Evolutionary conservation across 2,113 vertebrate genomes (phyloP).

Genomic region (Percopsis transmontana): DNA sequence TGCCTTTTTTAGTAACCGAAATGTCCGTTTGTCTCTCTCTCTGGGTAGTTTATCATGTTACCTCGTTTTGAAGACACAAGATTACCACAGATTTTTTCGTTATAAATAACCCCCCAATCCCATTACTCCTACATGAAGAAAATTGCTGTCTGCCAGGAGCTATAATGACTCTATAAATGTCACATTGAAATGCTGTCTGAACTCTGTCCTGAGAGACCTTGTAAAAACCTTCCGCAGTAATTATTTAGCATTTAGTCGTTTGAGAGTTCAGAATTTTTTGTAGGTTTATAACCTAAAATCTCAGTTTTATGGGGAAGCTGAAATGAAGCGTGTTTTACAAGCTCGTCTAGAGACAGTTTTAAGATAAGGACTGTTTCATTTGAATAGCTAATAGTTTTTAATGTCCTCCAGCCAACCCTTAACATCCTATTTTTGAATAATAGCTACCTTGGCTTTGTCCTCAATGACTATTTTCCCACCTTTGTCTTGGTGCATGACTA

Average conservation of each 20-base stretch:
- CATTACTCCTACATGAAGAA: constrained; percentile 5
- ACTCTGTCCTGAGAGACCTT: constrained; percentile 3
- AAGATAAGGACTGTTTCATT: constrained; percentile 15
- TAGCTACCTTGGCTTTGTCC: constrained; percentile 24
- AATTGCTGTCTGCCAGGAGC: not conserved
- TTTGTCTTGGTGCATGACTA: not conserved
- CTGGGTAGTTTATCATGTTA: not conserved
- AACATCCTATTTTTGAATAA: constrained; percentile 11
- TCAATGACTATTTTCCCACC: not conserved
- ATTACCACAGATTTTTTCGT: too few relatives aligned
- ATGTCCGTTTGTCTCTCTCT: not conserved
- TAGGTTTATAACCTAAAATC: constrained; percentile 4
- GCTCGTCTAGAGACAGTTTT: constrained; percentile 21
- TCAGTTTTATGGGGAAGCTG: constrained; percentile 23
- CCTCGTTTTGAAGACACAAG: not conserved
- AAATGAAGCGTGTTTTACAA: constrained; percentile 38
- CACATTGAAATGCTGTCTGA: constrained; percentile 13
- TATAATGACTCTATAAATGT: constrained; percentile 17
- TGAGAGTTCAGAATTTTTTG: constrained; percentile 16
- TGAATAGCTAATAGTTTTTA: constrained; percentile 37
- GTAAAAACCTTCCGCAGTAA: constrained; percentile 18
- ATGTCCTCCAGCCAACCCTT: constrained; percentile 17
- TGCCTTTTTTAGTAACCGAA: not conserved
- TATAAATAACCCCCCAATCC: constrained; percentile 11
- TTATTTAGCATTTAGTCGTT: constrained; percentile 35